phyloP scores from a whole-genome alignment of 2,797 vertebrate species.

The Poeciliopsis paucimaculata region DNA sequence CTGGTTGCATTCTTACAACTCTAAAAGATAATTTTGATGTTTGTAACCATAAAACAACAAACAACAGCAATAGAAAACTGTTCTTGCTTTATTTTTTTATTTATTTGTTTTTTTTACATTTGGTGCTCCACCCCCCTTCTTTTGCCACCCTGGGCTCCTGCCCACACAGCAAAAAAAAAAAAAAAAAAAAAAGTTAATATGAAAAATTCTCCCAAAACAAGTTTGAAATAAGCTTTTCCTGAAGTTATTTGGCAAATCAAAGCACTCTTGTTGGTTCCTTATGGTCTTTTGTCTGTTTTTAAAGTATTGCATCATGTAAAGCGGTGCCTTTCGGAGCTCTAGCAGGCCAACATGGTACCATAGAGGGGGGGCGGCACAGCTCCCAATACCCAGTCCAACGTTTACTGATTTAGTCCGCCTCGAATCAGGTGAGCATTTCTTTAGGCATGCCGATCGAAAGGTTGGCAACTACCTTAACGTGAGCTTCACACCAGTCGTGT shows the following conservation, averaged over 20 bases:
- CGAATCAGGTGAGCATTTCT: slow-evolving; percentile 46
- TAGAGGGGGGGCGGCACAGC: slow-evolving; percentile 30
- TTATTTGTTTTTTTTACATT: neutral
- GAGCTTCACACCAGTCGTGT: slow-evolving; percentile 68
- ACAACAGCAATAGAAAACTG: neutral
- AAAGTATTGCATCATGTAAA: neutral
- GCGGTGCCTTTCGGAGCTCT: neutral
- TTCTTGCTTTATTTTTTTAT: neutral
- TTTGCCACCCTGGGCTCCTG: neutral
- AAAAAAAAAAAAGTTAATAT: neutral
- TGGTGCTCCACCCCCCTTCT: neutral
- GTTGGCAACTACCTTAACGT: slow-evolving; percentile 85
- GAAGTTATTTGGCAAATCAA: neutral
- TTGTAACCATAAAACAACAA: neutral
- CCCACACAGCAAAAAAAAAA: neutral
- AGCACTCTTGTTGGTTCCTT: neutral
- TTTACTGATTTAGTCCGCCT: slow-evolving; percentile 62
- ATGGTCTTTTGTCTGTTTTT: neutral
- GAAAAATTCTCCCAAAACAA: neutral
- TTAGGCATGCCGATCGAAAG: slow-evolving; percentile 53
- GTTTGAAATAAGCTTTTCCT: neutral
- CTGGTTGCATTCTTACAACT: neutral
- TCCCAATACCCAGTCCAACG: slow-evolving; percentile 44
- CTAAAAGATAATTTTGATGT: neutral
- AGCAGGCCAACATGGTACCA: neutral